These are phyloP conservation scores for Mohoua ochrocephala DNA, from an alignment of 2,113 vertebrate species.

Conservation along the genomic window DNA sequence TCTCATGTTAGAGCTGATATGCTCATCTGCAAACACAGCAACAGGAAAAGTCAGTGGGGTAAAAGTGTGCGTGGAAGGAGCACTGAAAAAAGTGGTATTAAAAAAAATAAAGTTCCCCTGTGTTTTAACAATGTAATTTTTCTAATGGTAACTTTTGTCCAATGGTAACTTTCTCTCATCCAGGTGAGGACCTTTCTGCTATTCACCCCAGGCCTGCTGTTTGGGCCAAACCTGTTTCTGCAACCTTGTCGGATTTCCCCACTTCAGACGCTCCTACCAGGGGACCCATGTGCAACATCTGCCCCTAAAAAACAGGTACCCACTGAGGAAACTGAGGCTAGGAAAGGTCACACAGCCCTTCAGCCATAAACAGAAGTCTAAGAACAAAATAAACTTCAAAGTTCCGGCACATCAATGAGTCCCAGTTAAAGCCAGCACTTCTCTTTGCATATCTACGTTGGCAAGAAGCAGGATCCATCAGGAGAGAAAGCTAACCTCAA, in stretches of 20 bases:
- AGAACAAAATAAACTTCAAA: not conserved
- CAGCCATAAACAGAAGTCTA: not conserved
- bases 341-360: not conserved
- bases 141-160: not conserved
- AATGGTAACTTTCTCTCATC: not conserved
- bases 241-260: not conserved
- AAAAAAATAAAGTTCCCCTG: no score
- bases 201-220: not conserved
- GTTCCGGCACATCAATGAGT: no score
- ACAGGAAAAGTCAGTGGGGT: not conserved
- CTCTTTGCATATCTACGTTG: fast-evolving
- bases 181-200: not conserved
- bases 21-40: not conserved
- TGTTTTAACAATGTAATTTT: not conserved
- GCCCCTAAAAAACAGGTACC: no score
- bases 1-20: fast-evolving
- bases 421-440: not conserved
- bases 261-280: fast-evolving
- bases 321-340: not conserved
- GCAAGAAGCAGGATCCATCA: not conserved
- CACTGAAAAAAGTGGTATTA: not conserved
- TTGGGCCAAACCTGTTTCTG: no score
- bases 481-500: not conserved
- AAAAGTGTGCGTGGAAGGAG: not conserved
- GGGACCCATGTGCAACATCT: fast-evolving